phyloP scores from a whole-genome alignment of 2,113 vertebrate genomes.

The Heloderma charlesbogerti region DNA sequence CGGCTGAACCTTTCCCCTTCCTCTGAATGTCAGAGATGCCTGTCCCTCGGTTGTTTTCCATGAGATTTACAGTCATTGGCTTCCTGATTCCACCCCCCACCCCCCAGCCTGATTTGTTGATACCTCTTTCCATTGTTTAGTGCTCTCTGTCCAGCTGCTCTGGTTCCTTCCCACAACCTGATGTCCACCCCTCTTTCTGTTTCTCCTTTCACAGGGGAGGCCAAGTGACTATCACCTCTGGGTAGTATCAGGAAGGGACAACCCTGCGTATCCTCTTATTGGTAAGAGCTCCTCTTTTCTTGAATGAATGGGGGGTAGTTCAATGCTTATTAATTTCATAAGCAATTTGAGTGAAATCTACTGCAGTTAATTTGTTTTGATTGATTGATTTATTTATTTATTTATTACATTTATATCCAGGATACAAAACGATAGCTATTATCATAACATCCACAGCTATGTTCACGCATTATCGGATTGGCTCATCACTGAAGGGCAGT shows the following conservation, averaged over 20 bases:
- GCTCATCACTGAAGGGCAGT: neutral
- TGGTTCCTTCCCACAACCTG: neutral
- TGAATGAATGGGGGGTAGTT: neutral
- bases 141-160: conserved; percentile 1
- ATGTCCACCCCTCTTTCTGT: conserved; percentile 31
- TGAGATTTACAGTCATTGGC: accelerated
- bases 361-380: too few species aligned
- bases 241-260: conserved; percentile 79
- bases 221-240: conserved; percentile 79
- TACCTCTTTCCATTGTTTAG: neutral
- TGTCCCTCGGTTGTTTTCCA: accelerated
- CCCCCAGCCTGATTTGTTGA: neutral
- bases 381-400: too few species aligned
- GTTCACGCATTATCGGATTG: neutral
- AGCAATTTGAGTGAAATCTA: neutral
- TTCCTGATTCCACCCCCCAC: neutral
- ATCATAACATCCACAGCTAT: neutral
- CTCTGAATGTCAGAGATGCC: neutral
- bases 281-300: conserved; percentile 69
- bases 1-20: neutral
- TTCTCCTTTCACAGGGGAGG: conserved; percentile 62
- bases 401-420: too few species aligned
- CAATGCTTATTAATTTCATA: neutral
- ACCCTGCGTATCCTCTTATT: conserved; percentile 78
- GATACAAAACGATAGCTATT: neutral